These are phyloP conservation scores for Microcebus jonahi DNA, from an alignment of 2,113 vertebrate species.

Conservation along the genomic window DNA sequence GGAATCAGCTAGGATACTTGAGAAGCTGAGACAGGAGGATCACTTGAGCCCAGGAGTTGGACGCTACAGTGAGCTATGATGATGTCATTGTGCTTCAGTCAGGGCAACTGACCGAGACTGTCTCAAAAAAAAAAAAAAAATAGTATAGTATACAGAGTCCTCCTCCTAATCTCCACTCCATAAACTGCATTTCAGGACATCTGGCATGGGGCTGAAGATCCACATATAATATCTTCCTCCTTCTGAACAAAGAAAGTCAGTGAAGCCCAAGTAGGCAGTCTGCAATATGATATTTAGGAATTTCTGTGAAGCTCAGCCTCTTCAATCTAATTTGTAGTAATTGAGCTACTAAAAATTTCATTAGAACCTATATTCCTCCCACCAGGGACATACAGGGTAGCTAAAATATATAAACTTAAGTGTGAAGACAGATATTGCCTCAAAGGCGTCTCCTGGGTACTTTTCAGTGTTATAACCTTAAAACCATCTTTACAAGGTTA, in stretches of 20 bases:
- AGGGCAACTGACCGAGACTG: no score
- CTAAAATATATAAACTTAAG: background rate
- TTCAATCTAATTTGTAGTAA: background rate
- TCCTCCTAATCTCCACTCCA: background rate
- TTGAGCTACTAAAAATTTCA: background rate
- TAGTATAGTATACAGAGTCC: background rate
- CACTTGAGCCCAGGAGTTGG: no score
- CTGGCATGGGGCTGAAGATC: background rate
- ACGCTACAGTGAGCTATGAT: no score
- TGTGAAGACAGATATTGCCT: background rate
- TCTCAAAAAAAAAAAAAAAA: background rate
- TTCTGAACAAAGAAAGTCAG: background rate
- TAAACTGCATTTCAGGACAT: background rate
- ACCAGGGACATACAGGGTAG: background rate
- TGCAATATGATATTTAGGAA: background rate
- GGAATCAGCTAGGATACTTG: background rate
- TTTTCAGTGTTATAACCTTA: background rate
- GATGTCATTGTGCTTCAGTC: no score
- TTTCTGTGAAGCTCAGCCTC: background rate
- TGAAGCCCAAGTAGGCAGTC: background rate
- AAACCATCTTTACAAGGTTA: constrained; percentile 22
- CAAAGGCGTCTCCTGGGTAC: background rate
- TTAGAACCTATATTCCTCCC: background rate
- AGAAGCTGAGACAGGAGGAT: no score
- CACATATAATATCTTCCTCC: background rate